phyloP scores from a whole-genome alignment of 2,797 vertebrate genomes.

The Chiloscyllium punctatum region DNA sequence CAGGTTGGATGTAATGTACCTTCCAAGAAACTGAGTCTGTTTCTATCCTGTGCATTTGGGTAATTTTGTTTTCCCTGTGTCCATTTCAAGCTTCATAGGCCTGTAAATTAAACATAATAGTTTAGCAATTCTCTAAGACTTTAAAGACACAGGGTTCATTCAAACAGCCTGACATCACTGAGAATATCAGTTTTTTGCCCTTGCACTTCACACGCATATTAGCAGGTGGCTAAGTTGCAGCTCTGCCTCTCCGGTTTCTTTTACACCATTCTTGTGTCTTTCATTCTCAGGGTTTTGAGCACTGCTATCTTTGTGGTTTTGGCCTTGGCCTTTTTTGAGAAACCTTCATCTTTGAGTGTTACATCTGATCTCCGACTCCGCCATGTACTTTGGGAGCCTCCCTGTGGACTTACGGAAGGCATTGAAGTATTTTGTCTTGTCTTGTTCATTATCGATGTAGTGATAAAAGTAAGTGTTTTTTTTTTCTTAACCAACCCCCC shows the following conservation, averaged over 20 bases:
- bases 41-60: not conserved
- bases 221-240: not conserved
- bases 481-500: too few species aligned
- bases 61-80: not conserved
- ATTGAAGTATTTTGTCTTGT: slow-evolving; percentile 75
- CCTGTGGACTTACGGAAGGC: slow-evolving; percentile 76
- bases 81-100: too few species aligned
- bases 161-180: too few species aligned
- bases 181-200: not conserved
- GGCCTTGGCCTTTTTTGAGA: slow-evolving; percentile 80
- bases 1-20: not conserved
- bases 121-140: too few species aligned
- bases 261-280: not conserved
- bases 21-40: not conserved
- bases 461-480: slow-evolving; percentile 69
- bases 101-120: too few species aligned
- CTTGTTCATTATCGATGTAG: slow-evolving; percentile 66
- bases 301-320: slow-evolving; percentile 70
- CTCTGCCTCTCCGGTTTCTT: not conserved
- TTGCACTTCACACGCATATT: not conserved
- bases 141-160: too few species aligned
- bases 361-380: slow-evolving; percentile 74
- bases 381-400: slow-evolving; percentile 63
- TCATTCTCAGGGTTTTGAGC: slow-evolving; percentile 62
- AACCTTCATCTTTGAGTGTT: slow-evolving; percentile 73